Conservation (phyloP, 2,797 vertebrate genomes). For the Aselliscus stoliczkanus region DNA sequence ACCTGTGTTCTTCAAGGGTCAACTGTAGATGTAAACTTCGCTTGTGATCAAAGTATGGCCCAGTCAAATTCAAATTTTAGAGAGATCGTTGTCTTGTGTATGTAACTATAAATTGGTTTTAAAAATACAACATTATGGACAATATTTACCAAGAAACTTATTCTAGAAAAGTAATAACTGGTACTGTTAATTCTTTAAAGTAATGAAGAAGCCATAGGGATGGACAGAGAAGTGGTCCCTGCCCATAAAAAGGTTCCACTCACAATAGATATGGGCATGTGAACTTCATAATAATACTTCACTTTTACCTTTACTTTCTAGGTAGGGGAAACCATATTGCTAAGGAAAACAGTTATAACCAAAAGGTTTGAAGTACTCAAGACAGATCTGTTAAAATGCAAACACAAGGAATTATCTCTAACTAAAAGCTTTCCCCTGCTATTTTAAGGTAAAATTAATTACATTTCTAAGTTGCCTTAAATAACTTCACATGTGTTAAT, state of each 20-base stretch:
- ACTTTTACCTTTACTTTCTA: not conserved
- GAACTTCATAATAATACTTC: not conserved
- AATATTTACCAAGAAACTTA: not conserved
- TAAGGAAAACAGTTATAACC: not conserved
- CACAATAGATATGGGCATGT: not conserved
- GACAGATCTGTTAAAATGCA: not conserved
- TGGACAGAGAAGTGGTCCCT: not conserved
- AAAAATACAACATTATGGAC: not conserved
- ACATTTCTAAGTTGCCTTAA: not conserved
- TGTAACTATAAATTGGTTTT: not conserved
- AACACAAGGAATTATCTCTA: not conserved
- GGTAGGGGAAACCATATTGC: not conserved
- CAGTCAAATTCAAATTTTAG: not conserved
- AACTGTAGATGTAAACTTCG: too few species aligned
- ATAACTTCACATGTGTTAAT: conserved; percentile 1
- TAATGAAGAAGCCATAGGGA: not conserved
- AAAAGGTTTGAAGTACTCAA: conserved; percentile 12
- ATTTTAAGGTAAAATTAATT: conserved; percentile 38
- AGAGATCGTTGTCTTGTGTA: not conserved
- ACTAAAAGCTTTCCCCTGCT: conserved; percentile 26
- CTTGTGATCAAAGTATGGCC: not conserved
- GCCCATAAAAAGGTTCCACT: not conserved
- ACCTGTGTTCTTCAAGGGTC: not conserved
- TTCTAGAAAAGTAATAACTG: conserved; percentile 1
- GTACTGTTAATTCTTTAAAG: conserved; percentile 14